Conservation (phyloP, 1,140 invertebrate species). For the Brachionus rubens region DNA sequence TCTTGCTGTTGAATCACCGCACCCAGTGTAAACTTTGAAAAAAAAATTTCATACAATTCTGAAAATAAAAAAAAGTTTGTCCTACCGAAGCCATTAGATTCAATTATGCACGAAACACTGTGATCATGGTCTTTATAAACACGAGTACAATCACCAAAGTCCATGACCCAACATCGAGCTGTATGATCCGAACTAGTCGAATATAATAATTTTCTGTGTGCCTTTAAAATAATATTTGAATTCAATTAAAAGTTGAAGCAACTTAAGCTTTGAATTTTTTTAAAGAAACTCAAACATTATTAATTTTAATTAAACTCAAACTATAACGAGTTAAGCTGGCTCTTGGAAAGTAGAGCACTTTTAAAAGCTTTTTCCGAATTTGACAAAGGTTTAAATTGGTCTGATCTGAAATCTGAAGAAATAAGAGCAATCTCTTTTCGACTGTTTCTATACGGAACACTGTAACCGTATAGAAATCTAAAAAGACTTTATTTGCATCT, state of each 20-base stretch:
- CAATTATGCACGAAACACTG: constrained; percentile 61
- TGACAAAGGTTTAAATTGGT: too few species aligned
- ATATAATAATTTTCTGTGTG: constrained; percentile 63
- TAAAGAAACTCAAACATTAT: too few species aligned
- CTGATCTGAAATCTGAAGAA: too few species aligned
- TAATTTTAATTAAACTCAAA: too few species aligned
- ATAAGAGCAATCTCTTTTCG: too few species aligned
- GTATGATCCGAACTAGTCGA: constrained; percentile 63
- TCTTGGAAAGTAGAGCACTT: too few species aligned
- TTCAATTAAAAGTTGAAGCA: constrained; percentile 15
- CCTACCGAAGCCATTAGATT: constrained; percentile 63
- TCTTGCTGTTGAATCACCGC: constrained; percentile 58
- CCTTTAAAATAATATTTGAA: constrained; percentile 50
- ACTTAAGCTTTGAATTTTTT: too few species aligned
- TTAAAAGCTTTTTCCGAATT: too few species aligned
- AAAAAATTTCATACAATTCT: background rate
- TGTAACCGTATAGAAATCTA: too few species aligned
- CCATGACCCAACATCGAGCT: constrained; percentile 64
- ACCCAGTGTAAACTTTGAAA: constrained; percentile 61
- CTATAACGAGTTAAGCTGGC: too few species aligned
- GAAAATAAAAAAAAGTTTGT: constrained; percentile 46
- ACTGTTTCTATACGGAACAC: too few species aligned
- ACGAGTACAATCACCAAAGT: constrained; percentile 64
- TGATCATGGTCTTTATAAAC: constrained; percentile 62
- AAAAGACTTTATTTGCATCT: too few species aligned